Conservation (phyloP, 2,888 invertebrate species). For the Argyresthia goedartella region DNA sequence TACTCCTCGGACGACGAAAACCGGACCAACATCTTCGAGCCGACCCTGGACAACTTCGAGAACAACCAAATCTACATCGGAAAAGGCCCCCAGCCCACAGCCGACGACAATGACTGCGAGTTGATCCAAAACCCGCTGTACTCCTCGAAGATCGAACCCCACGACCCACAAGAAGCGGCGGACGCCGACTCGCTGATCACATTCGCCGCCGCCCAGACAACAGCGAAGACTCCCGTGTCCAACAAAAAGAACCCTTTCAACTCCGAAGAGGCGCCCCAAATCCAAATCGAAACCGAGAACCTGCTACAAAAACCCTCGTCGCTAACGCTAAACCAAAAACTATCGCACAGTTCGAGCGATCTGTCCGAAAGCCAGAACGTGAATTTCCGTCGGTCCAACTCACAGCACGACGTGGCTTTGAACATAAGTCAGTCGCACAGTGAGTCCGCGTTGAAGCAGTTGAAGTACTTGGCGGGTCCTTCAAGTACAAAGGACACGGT, state of each 20-base stretch:
- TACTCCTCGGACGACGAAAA: slow-evolving; percentile 67
- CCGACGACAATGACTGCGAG: slow-evolving; percentile 51
- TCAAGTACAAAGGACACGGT: slow-evolving; percentile 75
- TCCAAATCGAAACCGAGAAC: slow-evolving; percentile 57
- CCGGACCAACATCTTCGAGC: slow-evolving; percentile 60
- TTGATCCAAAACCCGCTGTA: slow-evolving; percentile 59
- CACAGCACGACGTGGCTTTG: slow-evolving; percentile 76
- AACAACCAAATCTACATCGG: slow-evolving; percentile 63
- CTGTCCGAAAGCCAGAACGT: slow-evolving; percentile 33
- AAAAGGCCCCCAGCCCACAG: slow-evolving; percentile 25
- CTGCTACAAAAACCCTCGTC: slow-evolving; percentile 46
- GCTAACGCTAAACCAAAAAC: slow-evolving; percentile 70
- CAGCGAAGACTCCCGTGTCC: slow-evolving; percentile 42
- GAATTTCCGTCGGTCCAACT: slow-evolving; percentile 63
- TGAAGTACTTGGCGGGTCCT: slow-evolving; percentile 78
- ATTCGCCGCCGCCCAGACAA: slow-evolving; percentile 45
- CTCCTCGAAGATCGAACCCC: slow-evolving; percentile 58
- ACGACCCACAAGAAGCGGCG: slow-evolving; percentile 61
- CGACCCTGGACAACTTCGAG: slow-evolving; percentile 61
- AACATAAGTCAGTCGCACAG: slow-evolving; percentile 84
- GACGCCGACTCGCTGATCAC: slow-evolving; percentile 77
- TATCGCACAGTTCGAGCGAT: slow-evolving; percentile 80
- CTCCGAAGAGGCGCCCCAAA: slow-evolving; percentile 64
- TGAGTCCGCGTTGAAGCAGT: slow-evolving; percentile 80
- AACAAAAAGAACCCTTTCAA: slow-evolving; percentile 54